Conservation (phyloP, 2,888 invertebrate genomes). For the Ormyrus labotus region DNA sequence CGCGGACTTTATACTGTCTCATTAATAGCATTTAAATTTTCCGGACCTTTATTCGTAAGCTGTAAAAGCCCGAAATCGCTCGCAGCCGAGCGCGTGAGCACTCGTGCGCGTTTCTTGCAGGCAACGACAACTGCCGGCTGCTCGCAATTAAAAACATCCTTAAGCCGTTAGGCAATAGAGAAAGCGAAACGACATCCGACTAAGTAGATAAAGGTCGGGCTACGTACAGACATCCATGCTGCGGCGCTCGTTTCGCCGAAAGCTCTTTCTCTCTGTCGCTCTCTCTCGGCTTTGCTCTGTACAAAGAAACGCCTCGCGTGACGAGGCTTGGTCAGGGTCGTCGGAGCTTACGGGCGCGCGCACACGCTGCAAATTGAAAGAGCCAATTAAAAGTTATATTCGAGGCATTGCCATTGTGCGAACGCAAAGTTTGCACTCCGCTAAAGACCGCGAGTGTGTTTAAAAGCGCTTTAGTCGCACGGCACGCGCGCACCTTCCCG, state of each 20-base stretch:
- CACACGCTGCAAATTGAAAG: slow-evolving; percentile 62
- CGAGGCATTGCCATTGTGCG: slow-evolving; percentile 11
- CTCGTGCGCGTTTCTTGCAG: neutral
- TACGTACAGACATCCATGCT: too few species aligned
- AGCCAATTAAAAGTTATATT: slow-evolving; percentile 68
- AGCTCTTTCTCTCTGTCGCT: too few species aligned
- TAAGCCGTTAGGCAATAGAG: slow-evolving; percentile 13
- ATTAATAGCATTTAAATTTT: neutral
- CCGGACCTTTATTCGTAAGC: neutral
- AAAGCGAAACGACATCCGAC: slow-evolving; percentile 5
- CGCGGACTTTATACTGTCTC: too few species aligned
- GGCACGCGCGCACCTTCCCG: neutral
- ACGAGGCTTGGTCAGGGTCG: too few species aligned
- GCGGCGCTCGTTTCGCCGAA: too few species aligned
- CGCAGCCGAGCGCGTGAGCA: neutral
- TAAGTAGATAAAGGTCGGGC: slow-evolving; percentile 21
- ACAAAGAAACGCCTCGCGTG: too few species aligned
- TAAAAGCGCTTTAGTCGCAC: slow-evolving; percentile 6
- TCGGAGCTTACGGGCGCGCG: neutral
- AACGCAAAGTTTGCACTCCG: slow-evolving; percentile 7
- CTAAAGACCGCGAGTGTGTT: slow-evolving; percentile 23
- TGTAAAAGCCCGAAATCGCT: neutral
- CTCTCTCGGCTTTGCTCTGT: too few species aligned
- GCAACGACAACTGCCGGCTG: neutral
- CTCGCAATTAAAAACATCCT: slow-evolving; percentile 20